These are phyloP conservation scores for Eueremaeus valkanovi DNA, from an alignment of 2,888 invertebrate genomes.

Conservation along the genomic window DNA sequence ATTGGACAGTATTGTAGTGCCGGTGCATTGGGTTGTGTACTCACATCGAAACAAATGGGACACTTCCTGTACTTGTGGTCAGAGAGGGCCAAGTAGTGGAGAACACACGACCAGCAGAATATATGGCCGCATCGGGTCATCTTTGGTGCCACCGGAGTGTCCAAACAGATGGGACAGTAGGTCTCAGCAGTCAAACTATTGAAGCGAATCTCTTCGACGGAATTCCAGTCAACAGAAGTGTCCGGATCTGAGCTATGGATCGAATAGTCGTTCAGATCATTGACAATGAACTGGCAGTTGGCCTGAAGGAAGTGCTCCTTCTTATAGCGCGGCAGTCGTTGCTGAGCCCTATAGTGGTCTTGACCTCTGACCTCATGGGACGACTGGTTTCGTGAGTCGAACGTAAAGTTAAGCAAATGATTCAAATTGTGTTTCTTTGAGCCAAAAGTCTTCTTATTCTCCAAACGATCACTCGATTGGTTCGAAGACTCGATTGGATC, in stretches of 20 bases:
- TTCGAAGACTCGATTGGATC: not conserved
- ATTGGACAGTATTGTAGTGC: too few species aligned
- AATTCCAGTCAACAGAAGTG: slow-evolving; percentile 81
- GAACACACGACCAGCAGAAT: slow-evolving; percentile 91
- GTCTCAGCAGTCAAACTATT: slow-evolving; percentile 49
- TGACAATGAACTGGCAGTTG: slow-evolving; percentile 93
- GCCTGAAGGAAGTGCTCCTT: slow-evolving; percentile 92
- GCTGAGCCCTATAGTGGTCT: slow-evolving; percentile 21
- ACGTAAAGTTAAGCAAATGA: slow-evolving; percentile 89
- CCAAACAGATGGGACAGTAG: slow-evolving; percentile 84
- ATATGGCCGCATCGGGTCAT: slow-evolving; percentile 92
- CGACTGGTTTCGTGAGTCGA: slow-evolving; percentile 62
- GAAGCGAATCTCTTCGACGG: slow-evolving; percentile 74
- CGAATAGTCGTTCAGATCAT: slow-evolving; percentile 71
- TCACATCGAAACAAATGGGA: slow-evolving; percentile 89
- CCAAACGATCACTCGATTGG: not conserved
- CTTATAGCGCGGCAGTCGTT: slow-evolving; percentile 64
- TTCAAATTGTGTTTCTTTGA: slow-evolving; percentile 88
- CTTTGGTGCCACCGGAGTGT: slow-evolving; percentile 78
- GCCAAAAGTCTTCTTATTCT: slow-evolving; percentile 26
- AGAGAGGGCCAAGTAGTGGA: slow-evolving; percentile 82
- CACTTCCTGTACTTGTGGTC: slow-evolving; percentile 79
- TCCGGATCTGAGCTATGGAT: slow-evolving; percentile 78
- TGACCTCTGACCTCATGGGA: not conserved
- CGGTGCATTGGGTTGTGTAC: too few species aligned